Evolutionary conservation across 1,140 invertebrate genomes (phyloP).

Genomic region (Apis florea): DNA sequence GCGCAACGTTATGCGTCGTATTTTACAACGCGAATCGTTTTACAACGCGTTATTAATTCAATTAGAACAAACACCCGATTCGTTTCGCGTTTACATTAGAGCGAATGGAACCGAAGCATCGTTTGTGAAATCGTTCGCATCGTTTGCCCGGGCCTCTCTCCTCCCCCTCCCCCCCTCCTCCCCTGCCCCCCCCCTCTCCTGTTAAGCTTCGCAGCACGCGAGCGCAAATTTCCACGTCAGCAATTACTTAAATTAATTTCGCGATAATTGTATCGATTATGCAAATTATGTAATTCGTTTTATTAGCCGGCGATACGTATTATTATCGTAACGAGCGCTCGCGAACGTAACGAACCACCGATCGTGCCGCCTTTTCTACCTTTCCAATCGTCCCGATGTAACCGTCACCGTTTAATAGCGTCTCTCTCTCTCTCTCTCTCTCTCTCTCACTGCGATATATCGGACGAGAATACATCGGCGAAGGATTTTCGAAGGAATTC

Average conservation of each 20-base stretch:
- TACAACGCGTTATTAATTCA: conserved; percentile 12
- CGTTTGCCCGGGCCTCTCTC: neutral
- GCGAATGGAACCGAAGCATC: neutral
- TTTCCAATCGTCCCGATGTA: neutral
- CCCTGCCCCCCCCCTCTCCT: neutral
- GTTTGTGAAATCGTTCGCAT: neutral
- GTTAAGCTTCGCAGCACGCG: conserved; percentile 26
- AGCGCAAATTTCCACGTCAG: conserved; percentile 28
- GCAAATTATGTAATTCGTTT: conserved; percentile 38
- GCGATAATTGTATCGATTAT: conserved; percentile 38
- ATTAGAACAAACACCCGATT: conserved; percentile 24
- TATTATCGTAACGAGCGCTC: conserved; percentile 32
- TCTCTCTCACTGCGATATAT: neutral
- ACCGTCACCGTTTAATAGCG: too few species aligned
- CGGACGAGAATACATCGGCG: conserved; percentile 37
- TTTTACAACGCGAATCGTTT: neutral
- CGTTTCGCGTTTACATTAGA: neutral
- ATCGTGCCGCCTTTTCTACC: neutral
- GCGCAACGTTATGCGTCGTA: too few species aligned
- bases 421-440: too few species aligned
- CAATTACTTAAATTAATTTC: conserved; percentile 46
- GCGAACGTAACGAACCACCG: neutral
- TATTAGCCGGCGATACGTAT: conserved; percentile 36
- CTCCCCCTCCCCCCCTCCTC: too few species aligned
- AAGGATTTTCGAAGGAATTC: conserved; percentile 27